Conservation (phyloP, 2,888 invertebrate genomes). For the Pseudanteris insignis region DNA sequence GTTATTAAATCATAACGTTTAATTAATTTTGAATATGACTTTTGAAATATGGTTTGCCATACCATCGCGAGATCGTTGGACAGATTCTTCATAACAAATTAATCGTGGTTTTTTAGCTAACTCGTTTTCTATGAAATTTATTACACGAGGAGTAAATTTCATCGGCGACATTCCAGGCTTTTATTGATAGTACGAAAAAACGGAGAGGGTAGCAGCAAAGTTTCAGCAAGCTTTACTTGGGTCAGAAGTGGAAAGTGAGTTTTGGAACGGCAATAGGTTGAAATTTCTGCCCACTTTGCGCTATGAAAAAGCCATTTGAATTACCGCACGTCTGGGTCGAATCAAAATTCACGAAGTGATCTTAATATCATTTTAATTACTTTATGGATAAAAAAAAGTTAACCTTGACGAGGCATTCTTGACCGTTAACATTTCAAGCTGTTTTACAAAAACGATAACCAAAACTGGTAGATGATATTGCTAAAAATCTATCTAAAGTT, state of each 20-base stretch:
- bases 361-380: too few relatives aligned
- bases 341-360: too few relatives aligned
- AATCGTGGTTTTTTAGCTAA: constrained; percentile 9
- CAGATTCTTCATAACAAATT: constrained; percentile 27
- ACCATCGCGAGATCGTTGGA: constrained; percentile 3
- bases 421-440: too few relatives aligned
- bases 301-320: neutral
- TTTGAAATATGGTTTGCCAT: constrained; percentile 53
- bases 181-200: constrained; percentile 12
- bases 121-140: constrained; percentile 21
- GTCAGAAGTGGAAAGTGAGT: neutral
- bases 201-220: neutral
- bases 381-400: too few relatives aligned
- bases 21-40: too few relatives aligned
- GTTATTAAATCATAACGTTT: too few relatives aligned
- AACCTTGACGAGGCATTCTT: too few relatives aligned
- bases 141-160: constrained; percentile 22
- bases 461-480: too few relatives aligned
- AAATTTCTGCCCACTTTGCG: neutral
- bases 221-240: neutral
- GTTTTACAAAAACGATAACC: too few relatives aligned
- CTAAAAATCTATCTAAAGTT: too few relatives aligned
- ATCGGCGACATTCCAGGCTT: constrained; percentile 8
- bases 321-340: neutral
- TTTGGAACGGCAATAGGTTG: neutral